These are phyloP conservation scores for Andrena dorsata DNA, from an alignment of 2,888 invertebrate species.

Conservation along the genomic window DNA sequence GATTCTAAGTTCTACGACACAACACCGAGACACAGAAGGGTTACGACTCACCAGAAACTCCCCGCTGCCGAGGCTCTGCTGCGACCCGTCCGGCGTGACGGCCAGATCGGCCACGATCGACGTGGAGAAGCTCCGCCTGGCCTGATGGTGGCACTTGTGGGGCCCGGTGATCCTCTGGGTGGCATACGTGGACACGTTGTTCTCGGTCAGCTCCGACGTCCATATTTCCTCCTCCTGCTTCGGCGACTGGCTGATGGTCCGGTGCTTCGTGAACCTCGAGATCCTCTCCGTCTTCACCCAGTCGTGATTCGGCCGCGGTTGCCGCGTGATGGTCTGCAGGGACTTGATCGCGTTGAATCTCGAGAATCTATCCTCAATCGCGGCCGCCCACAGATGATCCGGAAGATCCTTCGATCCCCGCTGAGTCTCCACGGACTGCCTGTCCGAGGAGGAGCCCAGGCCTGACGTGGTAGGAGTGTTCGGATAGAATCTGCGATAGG, in stretches of 20 bases:
- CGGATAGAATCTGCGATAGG: conserved; percentile 76
- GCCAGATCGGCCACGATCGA: conserved; percentile 81
- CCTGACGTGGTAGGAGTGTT: conserved; percentile 80
- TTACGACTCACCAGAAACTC: conserved; percentile 79
- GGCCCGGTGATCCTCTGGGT: conserved; percentile 72
- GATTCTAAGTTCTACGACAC: conserved; percentile 34
- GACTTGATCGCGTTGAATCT: conserved; percentile 79
- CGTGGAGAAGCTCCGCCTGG: conserved; percentile 80
- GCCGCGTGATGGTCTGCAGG: conserved; percentile 78
- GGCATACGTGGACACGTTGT: conserved; percentile 72
- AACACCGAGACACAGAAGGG: conserved; percentile 46
- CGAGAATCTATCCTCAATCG: conserved; percentile 78
- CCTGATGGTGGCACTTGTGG: conserved; percentile 79
- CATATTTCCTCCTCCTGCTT: conserved; percentile 77
- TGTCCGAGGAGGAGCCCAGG: conserved; percentile 79
- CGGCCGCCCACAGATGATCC: conserved; percentile 78
- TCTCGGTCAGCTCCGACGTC: conserved; percentile 76
- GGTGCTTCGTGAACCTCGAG: conserved; percentile 78
- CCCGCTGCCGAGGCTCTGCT: conserved; percentile 80
- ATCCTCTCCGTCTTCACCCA: conserved; percentile 80
- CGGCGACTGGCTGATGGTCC: conserved; percentile 80
- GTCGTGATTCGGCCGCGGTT: conserved; percentile 80
- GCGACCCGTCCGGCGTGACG: conserved; percentile 78
- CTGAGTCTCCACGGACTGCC: conserved; percentile 77
- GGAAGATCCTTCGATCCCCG: conserved; percentile 76